A percentile compares a stretch with the other conserved stretches of the same genome.
Conservation (phyloP, 2,888 invertebrate species). For the Allygus modestus region DNA sequence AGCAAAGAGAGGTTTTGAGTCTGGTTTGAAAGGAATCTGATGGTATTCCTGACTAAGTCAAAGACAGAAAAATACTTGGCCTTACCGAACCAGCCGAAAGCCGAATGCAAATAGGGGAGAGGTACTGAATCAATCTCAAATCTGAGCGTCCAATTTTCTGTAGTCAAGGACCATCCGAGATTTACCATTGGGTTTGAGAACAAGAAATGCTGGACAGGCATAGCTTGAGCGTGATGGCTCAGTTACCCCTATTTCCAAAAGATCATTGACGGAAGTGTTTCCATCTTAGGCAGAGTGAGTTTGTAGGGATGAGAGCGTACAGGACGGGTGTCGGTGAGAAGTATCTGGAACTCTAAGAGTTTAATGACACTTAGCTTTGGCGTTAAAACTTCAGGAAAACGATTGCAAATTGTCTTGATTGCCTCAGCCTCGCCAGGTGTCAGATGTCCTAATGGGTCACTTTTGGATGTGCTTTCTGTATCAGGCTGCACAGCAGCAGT, state of each 20-base stretch:
- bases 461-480: background rate
- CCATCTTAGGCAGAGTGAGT: slow-evolving; percentile 43
- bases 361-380: slow-evolving; percentile 1
- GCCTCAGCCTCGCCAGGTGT: background rate
- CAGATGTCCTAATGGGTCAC: background rate
- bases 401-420: background rate
- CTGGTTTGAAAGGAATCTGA: slow-evolving; percentile 58
- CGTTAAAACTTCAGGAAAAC: slow-evolving; percentile 41
- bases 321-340: background rate
- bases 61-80: background rate
- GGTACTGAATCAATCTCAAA: background rate
- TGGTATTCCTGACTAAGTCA: slow-evolving; percentile 63
- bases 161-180: background rate
- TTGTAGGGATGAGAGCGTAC: slow-evolving; percentile 40
- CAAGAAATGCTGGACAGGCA: slow-evolving; percentile 66
- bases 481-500: background rate
- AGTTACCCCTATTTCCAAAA: slow-evolving; percentile 4
- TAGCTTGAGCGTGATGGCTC: slow-evolving; percentile 63
- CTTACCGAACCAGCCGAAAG: slow-evolving; percentile 5
- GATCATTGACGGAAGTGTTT: slow-evolving; percentile 2
- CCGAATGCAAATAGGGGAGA: background rate
- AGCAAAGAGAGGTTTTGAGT: slow-evolving; percentile 51
- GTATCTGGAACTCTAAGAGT: background rate
- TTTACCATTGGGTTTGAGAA: slow-evolving; percentile 30
- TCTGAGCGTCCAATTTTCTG: background rate